Evolutionary conservation across 2,797 vertebrate genomes (phyloP).

Genomic region (Calcarius lapponicus): DNA sequence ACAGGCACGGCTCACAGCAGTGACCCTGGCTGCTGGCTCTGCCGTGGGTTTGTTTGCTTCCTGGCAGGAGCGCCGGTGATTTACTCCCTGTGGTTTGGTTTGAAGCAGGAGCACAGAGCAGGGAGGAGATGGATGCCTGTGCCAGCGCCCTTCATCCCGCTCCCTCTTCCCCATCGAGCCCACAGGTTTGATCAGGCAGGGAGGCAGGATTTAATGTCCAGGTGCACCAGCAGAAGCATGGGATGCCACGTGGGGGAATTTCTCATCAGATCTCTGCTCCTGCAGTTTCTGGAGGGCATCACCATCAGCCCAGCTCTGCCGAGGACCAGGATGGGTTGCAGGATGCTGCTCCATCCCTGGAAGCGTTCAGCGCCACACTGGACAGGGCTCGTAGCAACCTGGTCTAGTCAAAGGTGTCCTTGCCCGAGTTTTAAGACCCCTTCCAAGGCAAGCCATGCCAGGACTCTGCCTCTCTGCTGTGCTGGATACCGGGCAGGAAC

Average conservation of each 20-base stretch:
- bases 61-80: not conserved
- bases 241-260: not conserved
- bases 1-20: rapidly evolving
- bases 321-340: rapidly evolving
- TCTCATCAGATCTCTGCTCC: not conserved
- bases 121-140: not conserved
- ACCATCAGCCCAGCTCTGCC: not conserved
- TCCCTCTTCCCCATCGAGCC: not conserved
- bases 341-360: not conserved
- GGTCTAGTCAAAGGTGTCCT: too few relatives aligned
- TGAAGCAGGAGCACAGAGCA: not conserved
- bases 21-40: not conserved
- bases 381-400: not conserved
- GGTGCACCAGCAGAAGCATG: not conserved
- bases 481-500: rapidly evolving
- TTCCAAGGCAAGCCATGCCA: not conserved
- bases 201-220: not conserved
- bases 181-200: not conserved
- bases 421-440: not conserved
- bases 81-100: not conserved
- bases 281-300: not conserved
- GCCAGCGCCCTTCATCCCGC: not conserved
- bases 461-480: not conserved
- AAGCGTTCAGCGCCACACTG: not conserved
- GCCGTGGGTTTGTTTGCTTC: not conserved